Conservation (phyloP, 2,113 vertebrate species). For the Grantiella picta region DNA sequence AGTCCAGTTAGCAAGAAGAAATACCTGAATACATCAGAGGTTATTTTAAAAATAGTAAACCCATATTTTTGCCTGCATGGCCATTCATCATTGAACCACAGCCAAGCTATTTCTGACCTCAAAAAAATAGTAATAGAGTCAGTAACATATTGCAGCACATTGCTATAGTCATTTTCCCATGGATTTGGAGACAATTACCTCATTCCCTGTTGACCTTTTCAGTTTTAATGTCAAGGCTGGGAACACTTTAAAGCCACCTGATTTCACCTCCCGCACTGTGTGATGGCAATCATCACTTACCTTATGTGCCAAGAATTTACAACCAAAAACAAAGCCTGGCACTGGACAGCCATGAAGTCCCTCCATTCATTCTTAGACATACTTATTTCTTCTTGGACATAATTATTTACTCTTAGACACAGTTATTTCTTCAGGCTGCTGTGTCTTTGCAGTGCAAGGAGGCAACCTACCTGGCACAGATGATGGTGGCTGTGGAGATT, state of each 20-base stretch:
- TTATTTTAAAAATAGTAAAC: not conserved
- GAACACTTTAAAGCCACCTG: not conserved
- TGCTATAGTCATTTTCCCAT: not conserved
- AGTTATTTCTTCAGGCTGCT: not conserved
- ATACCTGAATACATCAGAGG: not conserved
- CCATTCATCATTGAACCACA: not conserved
- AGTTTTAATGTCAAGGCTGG: not conserved
- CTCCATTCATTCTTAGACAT: not conserved
- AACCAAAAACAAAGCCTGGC: not conserved
- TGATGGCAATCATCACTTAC: not conserved
- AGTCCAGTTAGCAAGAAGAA: not conserved
- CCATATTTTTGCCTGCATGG: not conserved
- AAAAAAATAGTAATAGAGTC: not conserved
- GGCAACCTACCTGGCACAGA: not conserved
- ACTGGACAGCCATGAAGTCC: not conserved
- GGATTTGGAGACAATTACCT: not conserved
- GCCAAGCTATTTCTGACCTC: not conserved
- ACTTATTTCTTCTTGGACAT: not conserved
- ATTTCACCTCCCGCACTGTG: not conserved
- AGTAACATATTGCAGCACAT: not conserved
- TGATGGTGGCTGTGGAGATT: not conserved
- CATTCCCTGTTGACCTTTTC: not conserved
- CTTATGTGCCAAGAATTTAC: not conserved
- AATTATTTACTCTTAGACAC: not conserved
- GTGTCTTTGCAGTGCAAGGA: not conserved